Evolutionary conservation across 2,888 invertebrate genomes (phyloP), one percentile per base, ranked within the genome.

Genomic region (Apotomis capreana): DNA sequence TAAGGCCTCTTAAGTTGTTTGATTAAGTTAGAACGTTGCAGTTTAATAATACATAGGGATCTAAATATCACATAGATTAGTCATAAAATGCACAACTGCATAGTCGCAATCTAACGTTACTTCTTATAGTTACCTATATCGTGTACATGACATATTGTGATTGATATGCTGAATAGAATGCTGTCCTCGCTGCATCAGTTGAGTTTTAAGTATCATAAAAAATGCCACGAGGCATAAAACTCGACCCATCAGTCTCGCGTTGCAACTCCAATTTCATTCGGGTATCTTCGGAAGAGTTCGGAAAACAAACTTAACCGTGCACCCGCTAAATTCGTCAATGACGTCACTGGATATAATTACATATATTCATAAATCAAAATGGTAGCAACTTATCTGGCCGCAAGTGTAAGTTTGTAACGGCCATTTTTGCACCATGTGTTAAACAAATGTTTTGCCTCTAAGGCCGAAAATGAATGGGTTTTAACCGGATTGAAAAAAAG

Each of bases 371-470:
- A 9, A 36, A 36, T 49, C 49, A 49, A 49, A 49, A 49, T 10
- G 49, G 49, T 49, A 9, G 49, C 49, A 12, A 8, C 55, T 12
- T n/a, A 3, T 6, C n/a, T 9, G 5, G 26, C 65, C n/a, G 65
- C 55, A 65, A 46, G 46, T 15, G 9, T 65, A 36, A 9, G 8
- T 57, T 65, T 26, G 55, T 46, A 15, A 26, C 54, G 40, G 44
- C 64, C 54, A 54, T 64, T 46, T 55, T 55, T 15, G 46, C 8
- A 8, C 55, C 65, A 65, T 57, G 36, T 65, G 65, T 44, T 26
- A 26, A 8, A n/a, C 65, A 57, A 65, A 54, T 62, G 62, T 12
- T 36, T 55, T 55, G 58, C 37, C 6, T 58, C n/a, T 9, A 3
- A 3, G 10, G 49, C 26, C 65, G n/a, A 57, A 65, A 65, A 55